Base-by-base conservation (phyloP, 2,797 vertebrate species). In the Malurus splendens region DNA sequence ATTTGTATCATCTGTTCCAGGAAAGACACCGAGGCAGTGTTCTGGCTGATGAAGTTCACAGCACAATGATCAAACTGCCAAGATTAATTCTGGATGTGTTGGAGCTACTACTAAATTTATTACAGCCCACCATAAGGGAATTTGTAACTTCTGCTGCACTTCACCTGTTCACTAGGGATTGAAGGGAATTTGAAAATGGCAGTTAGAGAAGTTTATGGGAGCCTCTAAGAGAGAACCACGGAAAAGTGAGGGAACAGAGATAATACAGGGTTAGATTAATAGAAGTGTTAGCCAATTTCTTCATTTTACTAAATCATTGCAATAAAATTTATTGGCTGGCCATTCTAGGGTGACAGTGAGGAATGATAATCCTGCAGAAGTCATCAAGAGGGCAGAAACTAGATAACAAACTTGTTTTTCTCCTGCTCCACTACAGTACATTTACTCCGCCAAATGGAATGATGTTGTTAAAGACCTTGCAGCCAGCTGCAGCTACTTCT, bases 1-100 rank as follows among this genome's bases (percentile, higher is more conserved):
- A 87, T 75, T 90, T 76, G 41, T 68, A 87, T 90, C 66, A 85
- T 87, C 68, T 70, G 64, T 94, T 94, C 65, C 88, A 93, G 88
- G 56, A 90, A 67, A 92, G 73, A 76, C 48, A 87, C n/a, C 1
- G 0, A 86, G 72, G 78, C 72, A 72, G 27, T 30, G 44, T 79
- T 91, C 62, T 72, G 41, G 71, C 52, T 85, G 70, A 93, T 73
- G 65, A 89, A 93, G 66, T 65, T 89, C 78, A 82, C 65, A 77
- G 52, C 32, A 92, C 16, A 2, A 78, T 41, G 68, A 94, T 75
- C 57, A 87, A 90, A 81, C 47, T 1, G 3, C 39, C 64, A 79
- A 62, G 66, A 87, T 75, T 80, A 82, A 94, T 85, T 94, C 61
- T 52, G 66, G 62, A 86, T 56, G 72, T 13, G 1, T 4, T 57